Conservation (phyloP, 2,113 vertebrate genomes). For the Cairina moschata region DNA sequence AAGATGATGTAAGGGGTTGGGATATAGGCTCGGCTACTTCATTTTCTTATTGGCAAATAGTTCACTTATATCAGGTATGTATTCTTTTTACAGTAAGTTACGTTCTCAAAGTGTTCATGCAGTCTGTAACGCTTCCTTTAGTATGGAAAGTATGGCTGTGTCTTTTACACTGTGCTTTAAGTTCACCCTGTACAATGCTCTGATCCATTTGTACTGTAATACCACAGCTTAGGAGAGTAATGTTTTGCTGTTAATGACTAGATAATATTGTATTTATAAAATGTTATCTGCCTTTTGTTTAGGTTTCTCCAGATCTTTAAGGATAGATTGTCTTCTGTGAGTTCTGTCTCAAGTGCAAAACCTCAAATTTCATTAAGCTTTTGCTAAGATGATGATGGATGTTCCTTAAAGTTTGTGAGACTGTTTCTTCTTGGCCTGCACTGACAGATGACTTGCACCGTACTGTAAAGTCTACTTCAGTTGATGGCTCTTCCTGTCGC, state of each 20-base stretch:
- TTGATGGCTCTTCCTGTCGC: not conserved
- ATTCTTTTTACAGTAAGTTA: not conserved
- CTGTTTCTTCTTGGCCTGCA: not conserved
- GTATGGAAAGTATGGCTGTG: not conserved
- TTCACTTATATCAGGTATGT: not conserved
- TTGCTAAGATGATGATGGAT: not conserved
- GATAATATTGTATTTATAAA: not conserved
- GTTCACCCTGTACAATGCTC: not conserved
- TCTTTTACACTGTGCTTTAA: not conserved
- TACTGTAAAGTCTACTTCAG: not conserved
- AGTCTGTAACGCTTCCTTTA: not conserved
- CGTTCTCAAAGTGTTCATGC: not conserved
- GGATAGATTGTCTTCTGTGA: slow-evolving; percentile 29
- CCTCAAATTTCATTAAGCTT: not conserved
- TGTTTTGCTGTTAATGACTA: not conserved
- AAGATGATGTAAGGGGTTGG: rapidly evolving
- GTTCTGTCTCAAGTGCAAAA: slow-evolving; percentile 25
- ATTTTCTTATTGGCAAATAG: not conserved
- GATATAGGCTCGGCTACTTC: not conserved
- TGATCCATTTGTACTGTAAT: not conserved
- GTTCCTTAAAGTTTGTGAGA: slow-evolving; percentile 23
- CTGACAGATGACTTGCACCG: not conserved
- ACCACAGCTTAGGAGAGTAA: not conserved
- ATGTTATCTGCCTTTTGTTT: not conserved
- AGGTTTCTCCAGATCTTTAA: slow-evolving; percentile 38